Conservation (phyloP, 1,140 invertebrate genomes). For the Plodia interpunctella region DNA sequence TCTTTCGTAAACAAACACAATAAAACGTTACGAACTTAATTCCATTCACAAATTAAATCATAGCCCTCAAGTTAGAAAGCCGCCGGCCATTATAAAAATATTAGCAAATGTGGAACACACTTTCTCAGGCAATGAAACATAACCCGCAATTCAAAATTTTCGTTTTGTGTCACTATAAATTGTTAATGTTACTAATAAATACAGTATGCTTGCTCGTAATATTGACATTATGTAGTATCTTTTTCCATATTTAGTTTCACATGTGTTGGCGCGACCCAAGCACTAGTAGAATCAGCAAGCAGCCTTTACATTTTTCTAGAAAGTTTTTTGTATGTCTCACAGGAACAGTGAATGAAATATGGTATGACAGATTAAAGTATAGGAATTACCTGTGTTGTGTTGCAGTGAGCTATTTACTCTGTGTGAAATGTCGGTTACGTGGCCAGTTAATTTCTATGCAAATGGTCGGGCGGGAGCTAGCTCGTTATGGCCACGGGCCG, state of each 20-base stretch:
- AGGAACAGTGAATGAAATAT: not conserved
- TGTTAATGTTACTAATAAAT: not conserved
- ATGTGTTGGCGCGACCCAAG: too few species aligned
- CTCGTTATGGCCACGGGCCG: slow-evolving; percentile 13
- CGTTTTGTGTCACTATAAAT: not conserved
- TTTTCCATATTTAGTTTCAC: too few species aligned
- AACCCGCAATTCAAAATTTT: not conserved
- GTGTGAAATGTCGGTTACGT: slow-evolving; percentile 56
- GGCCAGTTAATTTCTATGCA: slow-evolving; percentile 63
- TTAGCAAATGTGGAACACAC: not conserved
- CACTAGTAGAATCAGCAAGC: too few species aligned
- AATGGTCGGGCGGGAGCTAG: slow-evolving; percentile 28
- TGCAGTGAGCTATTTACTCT: slow-evolving; percentile 44
- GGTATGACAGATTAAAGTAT: not conserved
- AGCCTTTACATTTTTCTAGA: too few species aligned
- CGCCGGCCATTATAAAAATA: not conserved
- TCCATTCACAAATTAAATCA: slow-evolving; percentile 6
- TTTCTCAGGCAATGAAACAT: slow-evolving; percentile 2
- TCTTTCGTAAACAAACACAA: not conserved
- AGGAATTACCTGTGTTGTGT: slow-evolving; percentile 12
- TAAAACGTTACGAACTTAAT: not conserved
- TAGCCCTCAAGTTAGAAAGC: slow-evolving; percentile 2
- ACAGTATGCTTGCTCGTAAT: too few species aligned
- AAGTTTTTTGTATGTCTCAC: not conserved
- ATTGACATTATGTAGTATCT: too few species aligned